A percentile compares a stretch with the other conserved stretches of the same genome.
These are phyloP conservation scores for Sphaerodactylus townsendi DNA, from an alignment of 2,113 vertebrate genomes.

Conservation along the genomic window DNA sequence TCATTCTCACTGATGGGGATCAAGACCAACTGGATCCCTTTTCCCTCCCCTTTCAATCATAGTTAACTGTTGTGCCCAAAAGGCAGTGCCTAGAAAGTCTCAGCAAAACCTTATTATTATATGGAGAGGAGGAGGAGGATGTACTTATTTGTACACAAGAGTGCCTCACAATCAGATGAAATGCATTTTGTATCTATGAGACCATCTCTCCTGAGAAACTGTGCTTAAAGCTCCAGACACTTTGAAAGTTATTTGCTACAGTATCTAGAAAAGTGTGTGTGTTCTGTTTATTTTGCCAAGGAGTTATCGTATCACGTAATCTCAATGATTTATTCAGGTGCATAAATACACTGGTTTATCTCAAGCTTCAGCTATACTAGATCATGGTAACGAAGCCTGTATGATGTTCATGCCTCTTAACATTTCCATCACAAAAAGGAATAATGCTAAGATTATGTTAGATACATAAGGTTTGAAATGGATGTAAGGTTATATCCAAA, in stretches of 20 bases:
- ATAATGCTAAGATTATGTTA: neutral
- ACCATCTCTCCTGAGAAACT: neutral
- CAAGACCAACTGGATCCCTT: neutral
- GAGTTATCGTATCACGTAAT: conserved; percentile 3
- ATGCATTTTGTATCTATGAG: conserved; percentile 28
- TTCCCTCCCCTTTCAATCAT: neutral
- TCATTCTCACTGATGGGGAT: neutral
- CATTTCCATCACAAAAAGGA: neutral
- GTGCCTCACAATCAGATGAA: neutral
- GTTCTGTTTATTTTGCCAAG: neutral
- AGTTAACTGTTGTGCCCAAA: neutral
- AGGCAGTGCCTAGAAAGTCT: neutral
- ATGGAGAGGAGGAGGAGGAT: neutral
- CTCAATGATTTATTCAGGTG: neutral
- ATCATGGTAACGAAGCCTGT: neutral
- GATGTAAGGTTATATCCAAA: neutral
- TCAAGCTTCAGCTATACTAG: neutral
- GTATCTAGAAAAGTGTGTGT: neutral
- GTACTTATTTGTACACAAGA: neutral
- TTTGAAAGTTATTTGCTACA: conserved; percentile 22
- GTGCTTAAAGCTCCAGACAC: neutral
- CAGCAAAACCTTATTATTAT: neutral
- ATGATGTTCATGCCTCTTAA: conserved; percentile 14
- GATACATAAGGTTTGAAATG: neutral
- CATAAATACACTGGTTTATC: neutral